These are phyloP conservation scores for Platichthys stellatus DNA, from an alignment of 2,113 vertebrate genomes.

Conservation along the genomic window DNA sequence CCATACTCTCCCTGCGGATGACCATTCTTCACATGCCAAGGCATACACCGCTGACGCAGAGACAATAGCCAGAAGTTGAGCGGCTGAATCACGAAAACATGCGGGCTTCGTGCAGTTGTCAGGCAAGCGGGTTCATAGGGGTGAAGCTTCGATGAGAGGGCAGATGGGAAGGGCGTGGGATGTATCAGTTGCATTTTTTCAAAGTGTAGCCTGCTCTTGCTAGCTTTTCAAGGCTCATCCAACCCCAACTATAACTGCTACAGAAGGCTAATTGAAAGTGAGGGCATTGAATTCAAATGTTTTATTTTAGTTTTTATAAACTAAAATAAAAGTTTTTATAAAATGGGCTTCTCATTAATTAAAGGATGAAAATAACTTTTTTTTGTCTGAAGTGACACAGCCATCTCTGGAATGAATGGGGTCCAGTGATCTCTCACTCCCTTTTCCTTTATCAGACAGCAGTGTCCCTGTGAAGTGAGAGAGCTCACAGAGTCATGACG, in stretches of 20 bases:
- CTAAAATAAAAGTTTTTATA: not conserved
- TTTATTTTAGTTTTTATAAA: too few species aligned
- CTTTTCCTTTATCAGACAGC: constrained; percentile 29
- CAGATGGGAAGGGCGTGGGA: not conserved
- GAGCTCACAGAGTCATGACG: constrained; percentile 10
- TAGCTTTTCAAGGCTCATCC: not conserved
- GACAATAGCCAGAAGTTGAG: not conserved
- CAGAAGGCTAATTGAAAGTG: not conserved
- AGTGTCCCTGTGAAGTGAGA: constrained; percentile 11
- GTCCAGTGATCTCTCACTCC: constrained; percentile 8
- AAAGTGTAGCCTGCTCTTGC: too few species aligned
- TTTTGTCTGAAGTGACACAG: not conserved
- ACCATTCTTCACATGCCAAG: not conserved
- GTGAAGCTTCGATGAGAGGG: not conserved
- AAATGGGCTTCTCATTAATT: not conserved
- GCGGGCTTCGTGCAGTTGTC: not conserved
- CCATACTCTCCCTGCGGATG: not conserved
- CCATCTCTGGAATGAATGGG: constrained; percentile 14
- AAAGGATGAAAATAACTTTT: constrained; percentile 2
- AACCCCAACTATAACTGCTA: not conserved
- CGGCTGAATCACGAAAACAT: not conserved
- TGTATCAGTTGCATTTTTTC: too few species aligned
- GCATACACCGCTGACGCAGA: not conserved
- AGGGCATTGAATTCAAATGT: not conserved
- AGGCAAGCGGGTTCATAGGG: not conserved